Conservation (phyloP, 2,797 vertebrate genomes). For the Natrix natrix region DNA sequence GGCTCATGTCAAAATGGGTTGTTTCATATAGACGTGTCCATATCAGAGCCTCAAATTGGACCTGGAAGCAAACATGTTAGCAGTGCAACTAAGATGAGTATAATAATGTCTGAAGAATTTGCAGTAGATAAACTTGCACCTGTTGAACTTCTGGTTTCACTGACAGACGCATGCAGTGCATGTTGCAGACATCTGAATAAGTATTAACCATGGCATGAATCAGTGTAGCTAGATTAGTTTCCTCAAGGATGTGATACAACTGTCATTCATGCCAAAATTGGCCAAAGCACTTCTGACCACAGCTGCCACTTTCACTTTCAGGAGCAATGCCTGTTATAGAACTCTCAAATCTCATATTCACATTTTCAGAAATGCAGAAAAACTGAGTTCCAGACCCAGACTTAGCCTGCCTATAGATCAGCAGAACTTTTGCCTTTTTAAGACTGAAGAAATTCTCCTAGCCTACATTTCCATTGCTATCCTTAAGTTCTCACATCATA, state of each 20-base stretch:
- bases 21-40: not conserved
- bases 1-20: not conserved
- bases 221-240: not conserved
- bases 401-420: not conserved
- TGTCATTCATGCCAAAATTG: not conserved
- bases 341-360: not conserved
- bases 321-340: not conserved
- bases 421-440: not conserved
- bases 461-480: not conserved
- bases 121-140: not conserved
- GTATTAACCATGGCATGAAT: not conserved
- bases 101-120: not conserved
- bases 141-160: not conserved
- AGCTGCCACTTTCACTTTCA: not conserved
- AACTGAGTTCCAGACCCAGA: not conserved
- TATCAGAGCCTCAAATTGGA: not conserved
- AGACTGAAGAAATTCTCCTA: not conserved
- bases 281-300: not conserved
- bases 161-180: not conserved
- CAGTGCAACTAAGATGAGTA: not conserved
- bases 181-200: not conserved
- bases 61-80: not conserved
- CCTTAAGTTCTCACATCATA: not conserved
- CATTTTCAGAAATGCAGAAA: not conserved
- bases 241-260: not conserved